Percentiles rank a stretch among this genome's conserved stretches.
Conservation (phyloP, 2,113 vertebrate genomes). For the Opisthocomus hoazin region DNA sequence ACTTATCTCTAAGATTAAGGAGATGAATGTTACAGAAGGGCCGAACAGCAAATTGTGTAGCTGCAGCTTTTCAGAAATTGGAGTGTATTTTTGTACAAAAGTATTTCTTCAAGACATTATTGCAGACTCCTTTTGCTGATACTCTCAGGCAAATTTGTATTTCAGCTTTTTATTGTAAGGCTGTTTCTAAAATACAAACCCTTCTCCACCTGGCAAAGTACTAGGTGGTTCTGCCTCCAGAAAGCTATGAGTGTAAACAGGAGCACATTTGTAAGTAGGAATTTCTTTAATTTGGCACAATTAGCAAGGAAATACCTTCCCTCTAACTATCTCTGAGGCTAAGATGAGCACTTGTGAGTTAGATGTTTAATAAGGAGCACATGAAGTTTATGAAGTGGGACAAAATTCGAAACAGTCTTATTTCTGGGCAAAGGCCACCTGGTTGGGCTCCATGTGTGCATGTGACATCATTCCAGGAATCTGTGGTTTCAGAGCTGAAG, state of each 20-base stretch:
- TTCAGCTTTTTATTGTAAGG: not conserved
- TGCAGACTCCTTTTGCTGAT: not conserved
- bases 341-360: not conserved
- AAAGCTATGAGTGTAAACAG: not conserved
- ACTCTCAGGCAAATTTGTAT: not conserved
- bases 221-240: not conserved
- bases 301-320: not conserved
- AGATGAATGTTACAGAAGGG: not conserved
- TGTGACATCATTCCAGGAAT: not conserved
- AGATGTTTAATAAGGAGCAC: not conserved
- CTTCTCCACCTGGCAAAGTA: not conserved
- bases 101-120: not conserved
- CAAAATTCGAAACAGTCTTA: not conserved
- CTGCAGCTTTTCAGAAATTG: not conserved
- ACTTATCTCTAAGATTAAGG: not conserved
- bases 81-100: not conserved
- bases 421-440: not conserved
- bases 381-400: not conserved
- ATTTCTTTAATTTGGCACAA: not conserved
- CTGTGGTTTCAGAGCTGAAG: not conserved
- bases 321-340: not conserved
- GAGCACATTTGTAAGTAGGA: not conserved
- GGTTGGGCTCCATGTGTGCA: not conserved
- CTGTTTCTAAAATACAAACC: not conserved
- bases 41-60: not conserved